These are phyloP conservation scores for Halesus radiatus DNA, from an alignment of 1,140 invertebrate species.

Conservation along the genomic window DNA sequence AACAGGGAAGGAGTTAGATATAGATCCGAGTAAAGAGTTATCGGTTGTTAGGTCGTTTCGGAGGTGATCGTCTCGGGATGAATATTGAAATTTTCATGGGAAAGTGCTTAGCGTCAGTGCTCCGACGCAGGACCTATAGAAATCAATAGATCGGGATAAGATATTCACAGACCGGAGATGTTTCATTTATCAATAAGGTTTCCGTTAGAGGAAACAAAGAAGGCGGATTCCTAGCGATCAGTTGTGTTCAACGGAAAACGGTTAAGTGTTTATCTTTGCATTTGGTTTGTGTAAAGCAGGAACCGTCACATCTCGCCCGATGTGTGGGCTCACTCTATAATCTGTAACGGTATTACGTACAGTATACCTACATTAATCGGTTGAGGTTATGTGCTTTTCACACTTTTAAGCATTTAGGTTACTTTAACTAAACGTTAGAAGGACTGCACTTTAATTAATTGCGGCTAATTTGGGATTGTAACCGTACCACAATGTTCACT, in stretches of 20 bases:
- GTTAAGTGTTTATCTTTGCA: background rate
- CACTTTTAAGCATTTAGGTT: background rate
- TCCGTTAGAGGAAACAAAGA: constrained; percentile 30
- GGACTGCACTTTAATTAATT: constrained; percentile 27
- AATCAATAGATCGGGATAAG: constrained; percentile 37
- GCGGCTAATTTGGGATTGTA: constrained; percentile 31
- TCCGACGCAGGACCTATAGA: background rate
- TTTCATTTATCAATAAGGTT: constrained; percentile 34
- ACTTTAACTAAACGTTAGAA: constrained; percentile 24
- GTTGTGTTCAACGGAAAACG: constrained; percentile 30
- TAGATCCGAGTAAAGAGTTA: background rate
- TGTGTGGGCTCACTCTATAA: background rate
- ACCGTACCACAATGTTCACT: constrained; percentile 24
- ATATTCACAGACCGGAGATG: constrained; percentile 22
- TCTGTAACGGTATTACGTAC: constrained; percentile 1
- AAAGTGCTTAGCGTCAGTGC: constrained; percentile 38
- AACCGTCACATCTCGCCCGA: background rate
- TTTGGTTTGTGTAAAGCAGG: background rate
- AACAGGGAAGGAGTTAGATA: background rate
- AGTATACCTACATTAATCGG: background rate
- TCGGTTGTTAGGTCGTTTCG: constrained; percentile 32
- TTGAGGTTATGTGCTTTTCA: background rate
- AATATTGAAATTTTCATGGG: constrained; percentile 58
- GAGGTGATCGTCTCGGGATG: constrained; percentile 11
- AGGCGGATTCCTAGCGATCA: background rate